Evolutionary conservation across 2,797 vertebrate genomes (phyloP).

Genomic region (Liparis tanakae): DNA sequence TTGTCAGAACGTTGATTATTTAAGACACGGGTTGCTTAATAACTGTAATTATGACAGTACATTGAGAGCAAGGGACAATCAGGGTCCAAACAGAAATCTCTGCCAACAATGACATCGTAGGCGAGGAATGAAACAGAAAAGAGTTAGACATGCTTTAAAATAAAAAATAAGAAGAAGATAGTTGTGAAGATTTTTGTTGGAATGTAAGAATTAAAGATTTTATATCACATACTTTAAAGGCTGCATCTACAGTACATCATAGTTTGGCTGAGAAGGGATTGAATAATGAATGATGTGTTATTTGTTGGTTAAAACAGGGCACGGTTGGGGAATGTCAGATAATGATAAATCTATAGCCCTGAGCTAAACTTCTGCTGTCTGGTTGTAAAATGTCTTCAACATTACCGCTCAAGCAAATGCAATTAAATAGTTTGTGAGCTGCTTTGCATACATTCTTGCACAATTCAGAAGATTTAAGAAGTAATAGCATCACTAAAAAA

Average conservation of each 20-base stretch:
- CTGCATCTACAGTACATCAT: constrained; percentile 61
- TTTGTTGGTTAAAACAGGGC: constrained; percentile 55
- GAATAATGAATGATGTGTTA: constrained; percentile 56
- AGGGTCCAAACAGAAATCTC: constrained; percentile 45
- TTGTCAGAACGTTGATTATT: constrained; percentile 48
- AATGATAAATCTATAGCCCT: constrained; percentile 57
- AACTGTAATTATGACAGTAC: constrained; percentile 65
- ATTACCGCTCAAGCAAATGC: not conserved
- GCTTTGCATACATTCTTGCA: not conserved
- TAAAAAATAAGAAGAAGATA: constrained; percentile 47
- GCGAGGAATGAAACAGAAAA: constrained; percentile 51
- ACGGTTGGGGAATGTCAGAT: constrained; percentile 45
- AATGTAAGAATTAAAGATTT: constrained; percentile 72
- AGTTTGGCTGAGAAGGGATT: constrained; percentile 49
- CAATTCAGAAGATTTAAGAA: not conserved
- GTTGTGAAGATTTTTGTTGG: constrained; percentile 61
- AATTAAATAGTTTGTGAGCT: not conserved
- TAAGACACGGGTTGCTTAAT: constrained; percentile 58
- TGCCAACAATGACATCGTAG: constrained; percentile 51
- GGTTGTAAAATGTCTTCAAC: constrained; percentile 41
- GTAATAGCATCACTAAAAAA: not conserved
- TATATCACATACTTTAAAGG: constrained; percentile 38
- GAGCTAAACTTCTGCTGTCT: constrained; percentile 42
- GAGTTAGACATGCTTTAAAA: constrained; percentile 42
- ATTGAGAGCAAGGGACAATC: constrained; percentile 59